These are phyloP conservation scores for Tragelaphus imberbis DNA, from an alignment of 2,113 vertebrate species.

Conservation along the genomic window DNA sequence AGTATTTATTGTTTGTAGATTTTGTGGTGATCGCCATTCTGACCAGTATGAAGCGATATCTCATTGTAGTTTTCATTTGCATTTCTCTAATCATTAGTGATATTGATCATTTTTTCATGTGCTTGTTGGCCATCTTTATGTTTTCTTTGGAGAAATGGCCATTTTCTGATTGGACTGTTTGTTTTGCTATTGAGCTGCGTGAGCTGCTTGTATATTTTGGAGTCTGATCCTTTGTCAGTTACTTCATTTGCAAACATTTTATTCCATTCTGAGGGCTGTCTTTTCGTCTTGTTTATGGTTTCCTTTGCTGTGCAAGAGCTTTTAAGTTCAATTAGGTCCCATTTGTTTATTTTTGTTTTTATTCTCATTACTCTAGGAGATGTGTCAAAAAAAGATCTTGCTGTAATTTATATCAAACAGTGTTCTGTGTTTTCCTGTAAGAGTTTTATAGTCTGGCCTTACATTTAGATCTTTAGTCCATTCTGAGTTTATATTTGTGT, in stretches of 20 bases:
- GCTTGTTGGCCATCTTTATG: neutral
- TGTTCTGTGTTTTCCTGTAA: neutral
- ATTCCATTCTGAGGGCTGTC: neutral
- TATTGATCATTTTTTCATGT: neutral
- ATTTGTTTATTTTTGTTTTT: neutral
- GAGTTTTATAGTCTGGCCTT: neutral
- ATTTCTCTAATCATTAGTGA: neutral
- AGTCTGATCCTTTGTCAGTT: neutral
- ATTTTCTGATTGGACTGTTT: neutral
- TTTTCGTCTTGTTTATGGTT: neutral
- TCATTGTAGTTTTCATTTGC: neutral
- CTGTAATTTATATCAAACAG: neutral
- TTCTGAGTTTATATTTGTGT: neutral
- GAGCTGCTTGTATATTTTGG: neutral
- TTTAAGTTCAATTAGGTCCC: neutral
- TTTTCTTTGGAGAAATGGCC: neutral
- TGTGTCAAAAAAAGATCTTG: neutral
- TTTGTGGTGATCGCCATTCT: neutral
- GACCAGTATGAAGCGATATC: neutral
- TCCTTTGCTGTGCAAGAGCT: neutral
- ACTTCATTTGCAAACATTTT: neutral
- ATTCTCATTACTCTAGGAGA: neutral
- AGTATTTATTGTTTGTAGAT: neutral
- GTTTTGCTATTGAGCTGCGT: neutral
- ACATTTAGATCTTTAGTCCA: neutral